A percentile compares a stretch with the other conserved stretches of the same genome.
Evolutionary conservation across 2,797 vertebrate genomes (phyloP).

Genomic region (Eulemur rubriventer): DNA sequence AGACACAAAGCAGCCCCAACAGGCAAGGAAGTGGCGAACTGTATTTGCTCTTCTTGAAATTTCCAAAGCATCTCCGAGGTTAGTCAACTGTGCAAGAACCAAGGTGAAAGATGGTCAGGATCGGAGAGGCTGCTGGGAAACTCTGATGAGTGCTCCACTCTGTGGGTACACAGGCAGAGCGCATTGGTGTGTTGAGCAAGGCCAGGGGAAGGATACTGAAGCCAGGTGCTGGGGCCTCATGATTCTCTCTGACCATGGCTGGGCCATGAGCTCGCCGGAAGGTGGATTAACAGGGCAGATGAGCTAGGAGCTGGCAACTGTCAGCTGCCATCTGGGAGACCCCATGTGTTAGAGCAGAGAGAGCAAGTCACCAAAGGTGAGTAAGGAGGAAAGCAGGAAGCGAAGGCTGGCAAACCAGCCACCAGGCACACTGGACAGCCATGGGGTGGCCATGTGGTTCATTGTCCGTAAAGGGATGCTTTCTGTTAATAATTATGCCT

Average conservation of each 20-base stretch:
- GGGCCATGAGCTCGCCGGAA: neutral
- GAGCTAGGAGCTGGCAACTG: neutral
- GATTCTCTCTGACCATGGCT: neutral
- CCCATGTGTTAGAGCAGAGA: neutral
- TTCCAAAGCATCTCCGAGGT: neutral
- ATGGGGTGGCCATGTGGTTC: neutral
- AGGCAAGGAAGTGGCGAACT: neutral
- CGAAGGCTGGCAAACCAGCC: neutral
- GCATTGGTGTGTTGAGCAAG: neutral
- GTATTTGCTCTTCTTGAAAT: neutral
- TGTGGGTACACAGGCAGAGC: fast-evolving
- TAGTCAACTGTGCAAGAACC: neutral
- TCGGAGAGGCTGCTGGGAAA: neutral
- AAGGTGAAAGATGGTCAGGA: neutral
- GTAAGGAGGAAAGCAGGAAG: neutral
- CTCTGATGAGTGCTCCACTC: neutral
- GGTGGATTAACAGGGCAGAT: neutral
- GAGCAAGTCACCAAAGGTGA: neutral
- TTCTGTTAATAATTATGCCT: neutral
- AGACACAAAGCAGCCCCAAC: neutral
- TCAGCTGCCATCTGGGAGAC: neutral
- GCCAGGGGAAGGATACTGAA: neutral
- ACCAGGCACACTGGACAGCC: too few species aligned
- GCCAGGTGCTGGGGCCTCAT: too few species aligned
- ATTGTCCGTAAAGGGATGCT: neutral